These are phyloP conservation scores for Nasonovia ribisnigri DNA, from an alignment of 2,888 invertebrate species.

Conservation along the genomic window DNA sequence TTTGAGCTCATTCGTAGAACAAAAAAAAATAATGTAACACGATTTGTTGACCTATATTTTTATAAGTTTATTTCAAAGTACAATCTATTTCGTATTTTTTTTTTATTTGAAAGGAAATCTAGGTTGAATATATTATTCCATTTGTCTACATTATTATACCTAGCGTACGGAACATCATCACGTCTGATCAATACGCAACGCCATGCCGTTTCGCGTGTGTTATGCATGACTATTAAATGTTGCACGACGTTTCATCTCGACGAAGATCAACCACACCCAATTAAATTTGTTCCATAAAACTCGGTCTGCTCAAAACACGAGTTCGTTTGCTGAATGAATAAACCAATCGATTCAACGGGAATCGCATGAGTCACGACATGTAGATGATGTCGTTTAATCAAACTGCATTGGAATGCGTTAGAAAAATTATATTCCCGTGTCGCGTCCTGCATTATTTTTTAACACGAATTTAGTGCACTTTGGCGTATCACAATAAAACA, in stretches of 20 bases:
- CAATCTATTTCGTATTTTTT: neutral
- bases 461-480: neutral
- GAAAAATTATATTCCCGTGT: neutral
- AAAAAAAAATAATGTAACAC: neutral
- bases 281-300: neutral
- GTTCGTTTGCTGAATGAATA: neutral
- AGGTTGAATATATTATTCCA: neutral
- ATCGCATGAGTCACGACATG: neutral
- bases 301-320: neutral
- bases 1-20: neutral
- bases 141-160: neutral
- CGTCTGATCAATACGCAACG: neutral
- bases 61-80: neutral
- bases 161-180: neutral
- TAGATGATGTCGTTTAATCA: neutral
- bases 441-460: neutral
- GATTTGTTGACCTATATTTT: neutral
- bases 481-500: neutral
- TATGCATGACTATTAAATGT: neutral
- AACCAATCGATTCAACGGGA: neutral
- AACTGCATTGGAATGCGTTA: neutral
- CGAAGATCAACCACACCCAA: neutral
- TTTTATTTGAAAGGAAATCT: neutral
- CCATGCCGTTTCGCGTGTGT: neutral
- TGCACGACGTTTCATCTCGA: neutral